These are phyloP conservation scores for Sinocyclocheilus rhinocerous DNA, from an alignment of 2,113 vertebrate species.

Conservation along the genomic window DNA sequence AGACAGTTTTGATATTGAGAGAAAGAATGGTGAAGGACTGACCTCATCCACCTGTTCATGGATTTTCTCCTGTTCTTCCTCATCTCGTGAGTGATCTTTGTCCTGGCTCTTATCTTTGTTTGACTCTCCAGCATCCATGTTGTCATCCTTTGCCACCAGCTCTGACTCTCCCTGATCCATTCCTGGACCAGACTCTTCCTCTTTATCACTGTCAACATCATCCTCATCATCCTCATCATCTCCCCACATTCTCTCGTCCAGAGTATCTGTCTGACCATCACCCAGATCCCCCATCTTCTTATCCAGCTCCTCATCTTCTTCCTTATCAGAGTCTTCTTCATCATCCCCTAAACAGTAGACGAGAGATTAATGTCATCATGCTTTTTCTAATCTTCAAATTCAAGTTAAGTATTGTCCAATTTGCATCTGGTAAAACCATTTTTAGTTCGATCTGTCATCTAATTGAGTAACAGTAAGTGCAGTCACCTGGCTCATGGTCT, in stretches of 20 bases:
- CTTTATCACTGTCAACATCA: conserved; percentile 76
- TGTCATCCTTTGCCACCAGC: conserved; percentile 94
- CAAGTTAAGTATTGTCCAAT: neutral
- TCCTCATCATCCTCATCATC: conserved; percentile 83
- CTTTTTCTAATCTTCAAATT: neutral
- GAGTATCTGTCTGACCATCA: conserved; percentile 87
- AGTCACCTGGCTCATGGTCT: conserved; percentile 82
- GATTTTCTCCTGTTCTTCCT: conserved; percentile 81
- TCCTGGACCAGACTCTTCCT: conserved; percentile 91
- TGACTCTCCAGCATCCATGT: conserved; percentile 76
- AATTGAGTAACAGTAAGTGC: neutral
- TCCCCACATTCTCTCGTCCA: conserved; percentile 97
- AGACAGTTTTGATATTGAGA: neutral
- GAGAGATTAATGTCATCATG: neutral
- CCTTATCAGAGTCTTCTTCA: conserved; percentile 81
- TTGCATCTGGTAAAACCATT: neutral
- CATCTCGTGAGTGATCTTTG: conserved; percentile 73
- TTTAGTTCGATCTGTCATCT: neutral
- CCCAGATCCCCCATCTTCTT: conserved; percentile 96
- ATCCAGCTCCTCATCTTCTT: conserved; percentile 86
- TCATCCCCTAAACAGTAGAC: conserved; percentile 73
- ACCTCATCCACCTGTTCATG: conserved; percentile 95
- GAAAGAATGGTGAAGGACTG: conserved; percentile 2
- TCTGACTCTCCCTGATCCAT: conserved; percentile 94
- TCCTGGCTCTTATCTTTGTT: conserved; percentile 81